These are phyloP conservation scores for Chionodraco myersi DNA, from an alignment of 2,113 vertebrate species.

Conservation along the genomic window DNA sequence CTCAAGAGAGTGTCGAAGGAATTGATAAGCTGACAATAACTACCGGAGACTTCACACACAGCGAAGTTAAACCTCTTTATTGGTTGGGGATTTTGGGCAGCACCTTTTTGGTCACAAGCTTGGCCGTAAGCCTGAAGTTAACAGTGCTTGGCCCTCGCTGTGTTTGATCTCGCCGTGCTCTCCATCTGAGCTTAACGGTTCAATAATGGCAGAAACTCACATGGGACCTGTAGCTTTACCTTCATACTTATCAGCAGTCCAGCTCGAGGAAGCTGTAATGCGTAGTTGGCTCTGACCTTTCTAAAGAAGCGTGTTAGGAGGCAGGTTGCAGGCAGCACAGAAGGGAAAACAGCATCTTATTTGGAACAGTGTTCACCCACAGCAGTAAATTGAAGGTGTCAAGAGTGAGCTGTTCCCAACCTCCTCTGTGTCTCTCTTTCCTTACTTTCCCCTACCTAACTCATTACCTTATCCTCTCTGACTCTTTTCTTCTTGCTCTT, in stretches of 20 bases:
- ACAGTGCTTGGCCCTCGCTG: constrained; percentile 7
- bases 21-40: not conserved
- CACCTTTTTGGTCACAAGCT: constrained; percentile 28
- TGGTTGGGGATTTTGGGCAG: constrained; percentile 33
- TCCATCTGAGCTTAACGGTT: constrained; percentile 34
- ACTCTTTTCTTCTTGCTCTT: constrained; percentile 12
- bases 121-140: not conserved
- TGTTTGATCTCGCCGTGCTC: constrained; percentile 38
- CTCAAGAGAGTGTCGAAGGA: not conserved
- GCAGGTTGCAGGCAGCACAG: constrained; percentile 47
- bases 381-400: constrained; percentile 49
- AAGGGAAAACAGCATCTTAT: constrained; percentile 62
- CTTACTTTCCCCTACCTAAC: not conserved
- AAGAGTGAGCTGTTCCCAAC: constrained; percentile 32
- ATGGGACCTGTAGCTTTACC: constrained; percentile 30
- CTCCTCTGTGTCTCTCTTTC: constrained; percentile 11
- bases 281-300: constrained; percentile 69
- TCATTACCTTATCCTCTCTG: constrained; percentile 15
- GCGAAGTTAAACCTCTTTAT: constrained; percentile 11
- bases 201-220: constrained; percentile 35
- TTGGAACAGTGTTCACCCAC: constrained; percentile 45
- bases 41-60: not conserved
- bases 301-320: constrained; percentile 56
- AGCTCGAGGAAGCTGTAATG: constrained; percentile 12
- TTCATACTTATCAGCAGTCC: constrained; percentile 40